Evolutionary conservation across 2,797 vertebrate genomes (phyloP).

Genomic region (Oryzias sinensis): DNA sequence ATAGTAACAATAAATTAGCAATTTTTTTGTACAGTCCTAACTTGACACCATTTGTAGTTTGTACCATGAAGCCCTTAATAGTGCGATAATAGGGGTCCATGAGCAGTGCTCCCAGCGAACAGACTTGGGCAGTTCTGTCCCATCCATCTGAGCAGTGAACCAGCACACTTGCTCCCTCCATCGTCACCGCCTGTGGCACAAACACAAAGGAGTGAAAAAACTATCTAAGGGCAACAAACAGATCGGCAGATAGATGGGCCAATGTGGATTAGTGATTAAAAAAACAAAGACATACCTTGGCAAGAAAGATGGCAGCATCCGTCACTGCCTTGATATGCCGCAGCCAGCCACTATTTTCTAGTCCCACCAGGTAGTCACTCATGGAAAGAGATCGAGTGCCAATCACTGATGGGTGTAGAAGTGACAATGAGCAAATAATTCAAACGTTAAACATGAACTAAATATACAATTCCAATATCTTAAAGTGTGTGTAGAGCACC

Average conservation of each 20-base stretch:
- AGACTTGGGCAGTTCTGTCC: slow-evolving; percentile 97
- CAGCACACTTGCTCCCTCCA: slow-evolving; percentile 91
- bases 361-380: slow-evolving; percentile 88
- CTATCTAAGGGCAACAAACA: background rate
- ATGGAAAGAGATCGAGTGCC: slow-evolving; percentile 86
- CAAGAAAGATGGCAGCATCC: slow-evolving; percentile 91
- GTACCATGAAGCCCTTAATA: slow-evolving; percentile 95
- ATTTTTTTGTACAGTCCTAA: background rate
- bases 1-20: no score
- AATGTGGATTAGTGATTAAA: background rate
- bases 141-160: slow-evolving; percentile 98
- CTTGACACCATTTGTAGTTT: background rate
- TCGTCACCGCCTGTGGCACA: slow-evolving; percentile 82
- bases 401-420: slow-evolving; percentile 73
- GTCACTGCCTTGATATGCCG: slow-evolving; percentile 93
- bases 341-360: slow-evolving; percentile 93
- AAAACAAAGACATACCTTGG: slow-evolving; percentile 77
- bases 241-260: background rate
- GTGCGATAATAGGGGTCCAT: slow-evolving; percentile 96
- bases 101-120: slow-evolving; percentile 90
- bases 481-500: slow-evolving; percentile 65
- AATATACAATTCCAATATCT: no score
- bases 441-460: background rate
- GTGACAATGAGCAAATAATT: background rate
- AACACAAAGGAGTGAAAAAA: background rate